Evolutionary conservation across 2,797 vertebrate species (phyloP).

Genomic region (Chelon labrosus): DNA sequence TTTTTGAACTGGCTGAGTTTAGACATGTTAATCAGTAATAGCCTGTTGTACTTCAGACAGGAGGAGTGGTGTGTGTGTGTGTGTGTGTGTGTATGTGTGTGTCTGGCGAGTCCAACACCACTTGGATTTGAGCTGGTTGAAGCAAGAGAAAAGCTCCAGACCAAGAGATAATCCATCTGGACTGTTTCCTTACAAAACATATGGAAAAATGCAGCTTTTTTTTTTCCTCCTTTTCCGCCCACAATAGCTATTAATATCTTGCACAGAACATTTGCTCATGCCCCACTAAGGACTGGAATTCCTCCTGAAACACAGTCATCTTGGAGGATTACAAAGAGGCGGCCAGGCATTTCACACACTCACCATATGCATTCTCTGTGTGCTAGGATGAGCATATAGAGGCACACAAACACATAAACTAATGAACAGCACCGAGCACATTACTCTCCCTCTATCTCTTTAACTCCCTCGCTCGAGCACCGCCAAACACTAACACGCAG

Average conservation of each 20-base stretch:
- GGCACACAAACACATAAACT: conserved; percentile 54
- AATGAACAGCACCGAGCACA: conserved; percentile 44
- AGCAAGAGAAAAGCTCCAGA: conserved; percentile 63
- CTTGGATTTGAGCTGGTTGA: conserved; percentile 69
- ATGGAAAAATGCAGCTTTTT: conserved; percentile 82
- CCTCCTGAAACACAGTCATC: conserved; percentile 72
- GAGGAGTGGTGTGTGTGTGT: conserved; percentile 45
- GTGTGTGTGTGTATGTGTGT: conserved; percentile 35
- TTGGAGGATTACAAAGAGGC: conserved; percentile 61
- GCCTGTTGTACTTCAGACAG: conserved; percentile 78
- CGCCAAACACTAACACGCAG: conserved; percentile 29
- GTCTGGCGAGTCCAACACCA: conserved; percentile 61
- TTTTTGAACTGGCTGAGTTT: conserved; percentile 71
- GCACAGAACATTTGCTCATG: conserved; percentile 73
- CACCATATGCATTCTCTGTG: conserved; percentile 49
- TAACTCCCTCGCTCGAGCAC: too few relatives aligned
- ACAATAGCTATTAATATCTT: conserved; percentile 83
- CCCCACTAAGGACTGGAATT: conserved; percentile 80
- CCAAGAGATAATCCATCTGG: conserved; percentile 84
- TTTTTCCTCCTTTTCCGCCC: conserved; percentile 72
- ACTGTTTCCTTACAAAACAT: conserved; percentile 84
- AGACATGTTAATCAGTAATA: conserved; percentile 82
- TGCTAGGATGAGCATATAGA: conserved; percentile 39
- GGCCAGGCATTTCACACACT: conserved; percentile 63
- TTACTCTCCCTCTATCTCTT: conserved; percentile 10